Evolutionary conservation across 2,113 vertebrate species (phyloP).

Genomic region (Carlito syrichta): DNA sequence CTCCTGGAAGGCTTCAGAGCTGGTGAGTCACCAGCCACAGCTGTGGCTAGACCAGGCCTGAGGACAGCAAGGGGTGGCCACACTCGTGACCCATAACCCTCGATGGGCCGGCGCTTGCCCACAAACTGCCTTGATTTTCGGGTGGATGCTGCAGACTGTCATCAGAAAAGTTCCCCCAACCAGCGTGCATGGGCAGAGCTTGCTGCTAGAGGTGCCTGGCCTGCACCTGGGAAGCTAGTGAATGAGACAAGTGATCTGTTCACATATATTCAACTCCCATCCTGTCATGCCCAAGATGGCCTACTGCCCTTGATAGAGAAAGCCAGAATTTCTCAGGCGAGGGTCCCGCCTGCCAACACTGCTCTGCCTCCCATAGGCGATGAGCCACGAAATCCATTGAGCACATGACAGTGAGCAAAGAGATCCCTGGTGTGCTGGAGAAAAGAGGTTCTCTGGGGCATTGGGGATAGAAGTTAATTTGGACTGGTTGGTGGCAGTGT

Average conservation of each 20-base stretch:
- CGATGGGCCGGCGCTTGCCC: accelerated
- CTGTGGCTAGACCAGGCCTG: neutral
- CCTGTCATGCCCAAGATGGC: accelerated
- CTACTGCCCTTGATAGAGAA: accelerated
- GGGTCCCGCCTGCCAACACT: neutral
- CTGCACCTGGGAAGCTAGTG: accelerated
- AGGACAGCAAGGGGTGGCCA: accelerated
- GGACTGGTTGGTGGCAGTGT: too few species aligned
- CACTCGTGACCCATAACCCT: accelerated
- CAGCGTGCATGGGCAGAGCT: accelerated
- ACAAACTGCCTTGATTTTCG: neutral
- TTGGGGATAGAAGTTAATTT: accelerated
- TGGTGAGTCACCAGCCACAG: neutral
- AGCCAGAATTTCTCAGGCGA: accelerated
- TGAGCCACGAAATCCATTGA: neutral
- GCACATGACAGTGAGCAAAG: accelerated
- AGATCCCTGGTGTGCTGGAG: accelerated
- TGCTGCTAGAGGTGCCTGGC: accelerated
- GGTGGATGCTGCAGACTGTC: accelerated
- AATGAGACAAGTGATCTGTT: neutral
- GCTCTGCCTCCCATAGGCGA: neutral
- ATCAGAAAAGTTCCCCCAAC: neutral
- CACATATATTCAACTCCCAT: too few species aligned
- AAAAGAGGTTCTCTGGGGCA: accelerated
- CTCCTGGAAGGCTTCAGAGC: neutral